Base-by-base conservation (phyloP, 2,888 invertebrate genomes). In the Trissolcus brochymenae region DNA sequence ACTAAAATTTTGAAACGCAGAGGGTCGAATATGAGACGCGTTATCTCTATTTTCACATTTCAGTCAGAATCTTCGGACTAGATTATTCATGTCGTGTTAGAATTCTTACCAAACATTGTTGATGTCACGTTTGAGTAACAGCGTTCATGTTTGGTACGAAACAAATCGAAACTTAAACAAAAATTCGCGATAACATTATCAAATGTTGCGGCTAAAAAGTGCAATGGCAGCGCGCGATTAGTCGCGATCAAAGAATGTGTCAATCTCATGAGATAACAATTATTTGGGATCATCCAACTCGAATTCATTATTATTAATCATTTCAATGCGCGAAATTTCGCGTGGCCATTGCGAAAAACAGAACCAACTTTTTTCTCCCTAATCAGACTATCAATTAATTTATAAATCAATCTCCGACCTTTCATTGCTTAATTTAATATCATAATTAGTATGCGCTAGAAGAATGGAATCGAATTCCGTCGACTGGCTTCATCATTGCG, bases 371-470 rank as follows among this genome's bases (percentile, higher is more conserved):
- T 35, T 35, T 11, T 59, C 49, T 65, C 53, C 35, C 73, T 77
- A 77, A 72, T 73, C 73, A 73, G 68, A 73, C 77, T 77, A 77
- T 77, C 67, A 64, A 81, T 82, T 80, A 80, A 84, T 83, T 35
- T 84, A 84, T 80, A 84, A 84, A 84, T 84, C 83, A 84, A 80
- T 79, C 82, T 82, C 80, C 82, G 78, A 82, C 79, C 80, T 82
- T 81, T 80, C 82, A 85, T 83, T 84, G 82, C 82, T 85, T 83
- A 84, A 83, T 84, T 84, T 79, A 84, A 85, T 84, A 83, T 83
- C 82, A 75, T 82, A 80, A 83, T 83, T 82, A 81, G 60, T 71
- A 79, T 81, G 81, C 62, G 80, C 80, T 79, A 82, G 81, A 64
- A 74, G 79, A 82, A 62, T 74, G 78, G 82, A 80, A 78, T 21